These are phyloP conservation scores for Myopa testacea DNA, from an alignment of 2,888 invertebrate genomes.

Conservation along the genomic window DNA sequence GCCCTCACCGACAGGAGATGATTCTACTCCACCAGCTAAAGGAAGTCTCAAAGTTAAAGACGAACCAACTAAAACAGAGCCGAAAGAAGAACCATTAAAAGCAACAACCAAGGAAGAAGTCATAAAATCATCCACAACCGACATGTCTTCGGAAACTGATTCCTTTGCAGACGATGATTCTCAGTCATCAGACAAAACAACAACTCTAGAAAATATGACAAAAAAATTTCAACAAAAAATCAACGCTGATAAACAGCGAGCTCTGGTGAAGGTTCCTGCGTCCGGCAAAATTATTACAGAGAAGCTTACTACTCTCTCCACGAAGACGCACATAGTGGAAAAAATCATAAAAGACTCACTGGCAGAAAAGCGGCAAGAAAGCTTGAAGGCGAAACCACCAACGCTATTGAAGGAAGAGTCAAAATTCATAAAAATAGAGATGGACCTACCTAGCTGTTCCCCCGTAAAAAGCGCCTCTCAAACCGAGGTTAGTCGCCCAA, in stretches of 20 bases:
- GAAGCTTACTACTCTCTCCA: conserved; percentile 46
- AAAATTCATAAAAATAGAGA: conserved; percentile 47
- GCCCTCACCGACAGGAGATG: conserved; percentile 30
- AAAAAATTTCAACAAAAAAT: conserved; percentile 60
- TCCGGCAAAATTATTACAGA: conserved; percentile 46
- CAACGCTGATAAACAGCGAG: conserved; percentile 56
- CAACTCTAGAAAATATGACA: conserved; percentile 60
- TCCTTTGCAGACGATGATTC: conserved; percentile 67
- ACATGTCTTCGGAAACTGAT: conserved; percentile 65
- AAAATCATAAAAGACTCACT: conserved; percentile 59
- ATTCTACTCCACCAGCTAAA: conserved; percentile 16
- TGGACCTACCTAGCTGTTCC: conserved; percentile 28
- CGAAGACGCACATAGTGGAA: conserved; percentile 56
- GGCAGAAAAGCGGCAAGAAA: conserved; percentile 58
- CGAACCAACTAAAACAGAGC: conserved; percentile 52
- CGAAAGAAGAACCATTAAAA: conserved; percentile 47
- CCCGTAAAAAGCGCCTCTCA: neutral
- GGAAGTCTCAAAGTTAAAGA: conserved; percentile 20
- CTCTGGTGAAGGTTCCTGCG: conserved; percentile 50
- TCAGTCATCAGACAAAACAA: conserved; percentile 65
- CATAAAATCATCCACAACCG: conserved; percentile 61
- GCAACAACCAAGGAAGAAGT: conserved; percentile 52
- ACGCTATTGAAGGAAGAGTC: conserved; percentile 48
- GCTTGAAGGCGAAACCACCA: conserved; percentile 54
- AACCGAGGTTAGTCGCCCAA: neutral